phyloP scores from a whole-genome alignment of 1,140 invertebrate species.

The Popillia japonica region DNA sequence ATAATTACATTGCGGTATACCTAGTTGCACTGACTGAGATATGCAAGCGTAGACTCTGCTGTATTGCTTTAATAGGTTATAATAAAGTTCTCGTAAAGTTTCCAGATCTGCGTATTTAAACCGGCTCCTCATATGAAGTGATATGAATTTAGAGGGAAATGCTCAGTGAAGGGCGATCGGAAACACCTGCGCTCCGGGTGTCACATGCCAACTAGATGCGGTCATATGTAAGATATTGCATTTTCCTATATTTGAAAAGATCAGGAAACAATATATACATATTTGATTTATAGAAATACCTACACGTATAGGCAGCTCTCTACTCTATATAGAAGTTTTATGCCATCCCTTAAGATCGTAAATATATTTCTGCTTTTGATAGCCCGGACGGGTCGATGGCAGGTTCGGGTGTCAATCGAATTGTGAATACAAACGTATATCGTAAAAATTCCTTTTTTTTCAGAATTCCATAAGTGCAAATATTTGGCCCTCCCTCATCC shows the following conservation, averaged over 20 bases:
- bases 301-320: not conserved
- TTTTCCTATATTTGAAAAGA: slow-evolving; percentile 26
- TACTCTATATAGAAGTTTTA: slow-evolving; percentile 23
- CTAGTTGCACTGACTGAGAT: not conserved
- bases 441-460: slow-evolving; percentile 31
- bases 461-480: not conserved
- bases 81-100: slow-evolving; percentile 21
- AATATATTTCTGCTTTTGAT: slow-evolving; percentile 32
- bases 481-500: not conserved
- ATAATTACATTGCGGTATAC: slow-evolving; percentile 22
- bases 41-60: not conserved
- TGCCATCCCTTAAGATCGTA: slow-evolving; percentile 4
- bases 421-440: slow-evolving; percentile 16
- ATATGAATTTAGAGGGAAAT: slow-evolving; percentile 41
- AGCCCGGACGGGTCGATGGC: slow-evolving; percentile 17
- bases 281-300: slow-evolving; percentile 33
- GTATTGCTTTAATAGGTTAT: slow-evolving; percentile 6
- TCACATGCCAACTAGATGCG: slow-evolving; percentile 41
- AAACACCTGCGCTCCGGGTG: slow-evolving; percentile 37
- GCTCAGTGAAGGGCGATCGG: slow-evolving; percentile 34
- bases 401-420: slow-evolving; percentile 31
- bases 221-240: slow-evolving; percentile 42
- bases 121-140: slow-evolving; percentile 22
- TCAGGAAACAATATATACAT: slow-evolving; percentile 31
- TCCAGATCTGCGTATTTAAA: not conserved